Conservation (phyloP, 1,140 invertebrate species). For the Orussus abietinus region DNA sequence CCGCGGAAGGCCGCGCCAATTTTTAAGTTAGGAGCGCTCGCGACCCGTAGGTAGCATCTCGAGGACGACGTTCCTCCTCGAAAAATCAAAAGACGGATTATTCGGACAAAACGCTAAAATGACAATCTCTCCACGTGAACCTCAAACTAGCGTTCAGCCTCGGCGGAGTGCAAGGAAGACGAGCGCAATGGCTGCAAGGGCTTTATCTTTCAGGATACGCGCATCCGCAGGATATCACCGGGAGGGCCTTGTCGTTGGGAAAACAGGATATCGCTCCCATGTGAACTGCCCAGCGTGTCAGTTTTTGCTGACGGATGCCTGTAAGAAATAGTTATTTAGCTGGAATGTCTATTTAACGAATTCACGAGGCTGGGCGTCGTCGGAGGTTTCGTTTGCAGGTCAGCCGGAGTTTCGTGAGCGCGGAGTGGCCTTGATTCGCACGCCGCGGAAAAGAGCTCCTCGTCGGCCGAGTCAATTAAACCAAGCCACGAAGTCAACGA, state of each 20-base stretch:
- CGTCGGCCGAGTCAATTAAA: constrained; percentile 31
- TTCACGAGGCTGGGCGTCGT: too few species aligned
- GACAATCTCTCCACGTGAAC: background rate
- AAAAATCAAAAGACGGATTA: background rate
- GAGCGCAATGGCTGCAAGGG: background rate
- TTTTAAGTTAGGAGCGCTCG: too few species aligned
- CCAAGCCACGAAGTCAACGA: constrained; percentile 39
- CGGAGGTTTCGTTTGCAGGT: too few species aligned
- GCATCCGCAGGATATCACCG: constrained; percentile 28
- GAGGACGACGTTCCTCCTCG: background rate
- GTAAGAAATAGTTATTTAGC: too few species aligned
- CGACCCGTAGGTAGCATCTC: background rate
- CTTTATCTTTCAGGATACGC: constrained; percentile 14
- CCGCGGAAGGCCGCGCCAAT: too few species aligned
- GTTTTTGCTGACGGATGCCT: too few species aligned
- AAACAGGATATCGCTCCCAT: too few species aligned
- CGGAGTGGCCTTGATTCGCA: constrained; percentile 11
- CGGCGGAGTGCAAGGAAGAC: too few species aligned
- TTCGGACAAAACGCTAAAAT: background rate
- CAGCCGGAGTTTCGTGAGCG: too few species aligned
- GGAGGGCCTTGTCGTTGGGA: constrained; percentile 5
- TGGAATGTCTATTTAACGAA: too few species aligned
- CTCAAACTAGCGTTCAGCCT: too few species aligned
- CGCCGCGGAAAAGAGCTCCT: background rate
- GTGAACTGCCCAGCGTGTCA: too few species aligned